Evolutionary conservation across 2,888 invertebrate genomes (phyloP), one percentile per base, ranked within the genome.

Genomic region (Xestia ashworthii): DNA sequence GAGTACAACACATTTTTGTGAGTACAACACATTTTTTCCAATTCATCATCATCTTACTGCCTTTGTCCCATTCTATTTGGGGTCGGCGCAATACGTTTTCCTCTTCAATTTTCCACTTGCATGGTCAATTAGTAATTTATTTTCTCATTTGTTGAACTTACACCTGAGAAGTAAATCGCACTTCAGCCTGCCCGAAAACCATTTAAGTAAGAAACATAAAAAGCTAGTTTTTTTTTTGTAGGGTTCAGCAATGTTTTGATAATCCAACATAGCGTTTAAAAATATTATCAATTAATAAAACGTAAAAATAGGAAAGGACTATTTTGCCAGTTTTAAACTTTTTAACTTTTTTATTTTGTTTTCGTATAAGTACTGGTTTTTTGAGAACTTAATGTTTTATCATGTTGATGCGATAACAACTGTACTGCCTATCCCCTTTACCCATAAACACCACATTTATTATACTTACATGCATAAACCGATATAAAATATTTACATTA

Each of bases 401-500:
- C 12, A 25, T 16, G n/a, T 76, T 48, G 19, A 41, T 8, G n/a
- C 6, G 2, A 53, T 38, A 72, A 50, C 38, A 71, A 14, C 22
- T n/a, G 60, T 11, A 14, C 22, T 4, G 3, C 2, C 53, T 19
- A 41, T 32, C 0, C 60, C 60, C 22, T n/a, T 19, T 0, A 65
- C 41, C 41, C n/a, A 38, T 38, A 66, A 73, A 73, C 60, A 69
- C 6, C 44, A 48, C 68, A 76, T 84, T 73, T 19, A 60, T 73
- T 38, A 70, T 70, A 68, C 41, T 48, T 65, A 75, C 80, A 72
- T n/a, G 41, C 19, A 16, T 60, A 72, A 50, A 71, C 41, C 72
- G 41, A 50, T 50, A 11, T 71, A 58, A 78, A 53, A 71, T 73
- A 82, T 75, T 78, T 66, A 76, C 79, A 80, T 62, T 48, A 82